Evolutionary conservation across 2,888 invertebrate genomes (phyloP).

Genomic region (Phorcus lineatus): DNA sequence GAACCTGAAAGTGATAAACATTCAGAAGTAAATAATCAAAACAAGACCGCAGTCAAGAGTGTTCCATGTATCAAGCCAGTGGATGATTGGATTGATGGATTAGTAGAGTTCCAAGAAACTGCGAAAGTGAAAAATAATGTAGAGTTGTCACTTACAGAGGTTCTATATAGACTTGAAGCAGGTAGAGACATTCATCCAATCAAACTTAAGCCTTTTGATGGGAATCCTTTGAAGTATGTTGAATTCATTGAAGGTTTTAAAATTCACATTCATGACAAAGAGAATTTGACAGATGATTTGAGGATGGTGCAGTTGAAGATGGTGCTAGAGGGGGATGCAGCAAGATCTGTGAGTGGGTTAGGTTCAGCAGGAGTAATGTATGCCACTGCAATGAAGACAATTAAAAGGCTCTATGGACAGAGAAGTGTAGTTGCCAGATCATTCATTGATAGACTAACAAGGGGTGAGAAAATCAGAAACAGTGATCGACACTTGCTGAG

Average conservation of each 20-base stretch:
- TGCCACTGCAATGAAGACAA: neutral
- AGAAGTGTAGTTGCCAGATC: neutral
- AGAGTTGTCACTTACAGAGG: no score
- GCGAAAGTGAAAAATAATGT: no score
- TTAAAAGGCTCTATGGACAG: neutral
- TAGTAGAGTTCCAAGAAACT: no score
- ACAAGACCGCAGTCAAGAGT: no score
- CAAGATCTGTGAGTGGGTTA: neutral
- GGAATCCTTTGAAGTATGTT: neutral
- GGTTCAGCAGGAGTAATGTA: neutral
- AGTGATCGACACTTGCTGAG: neutral
- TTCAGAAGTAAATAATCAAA: no score
- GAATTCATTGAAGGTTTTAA: neutral
- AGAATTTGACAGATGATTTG: neutral
- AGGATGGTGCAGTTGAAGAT: neutral
- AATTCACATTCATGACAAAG: neutral
- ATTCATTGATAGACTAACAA: neutral
- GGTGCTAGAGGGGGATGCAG: neutral
- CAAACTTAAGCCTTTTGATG: neutral
- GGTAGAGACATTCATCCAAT: no score
- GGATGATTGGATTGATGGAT: no score
- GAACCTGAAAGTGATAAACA: no score
- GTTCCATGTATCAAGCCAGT: no score
- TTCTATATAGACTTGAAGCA: no score
- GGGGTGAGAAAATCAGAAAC: neutral